Evolutionary conservation across 2,797 vertebrate species (phyloP).

Genomic region (Squalus acanthias): DNA sequence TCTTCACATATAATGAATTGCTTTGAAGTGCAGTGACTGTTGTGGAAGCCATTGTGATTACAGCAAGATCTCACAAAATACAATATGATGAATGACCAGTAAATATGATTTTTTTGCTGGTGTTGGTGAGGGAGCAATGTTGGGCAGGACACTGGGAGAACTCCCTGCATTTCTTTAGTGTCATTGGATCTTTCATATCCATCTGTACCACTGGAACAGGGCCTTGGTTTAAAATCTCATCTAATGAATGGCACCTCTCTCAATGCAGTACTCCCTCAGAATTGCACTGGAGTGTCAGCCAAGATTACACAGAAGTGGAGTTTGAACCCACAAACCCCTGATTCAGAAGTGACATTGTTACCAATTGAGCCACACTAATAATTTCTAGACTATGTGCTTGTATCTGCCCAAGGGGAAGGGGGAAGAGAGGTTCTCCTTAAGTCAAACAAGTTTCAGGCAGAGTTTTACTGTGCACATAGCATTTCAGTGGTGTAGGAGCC

Average conservation of each 20-base stretch:
- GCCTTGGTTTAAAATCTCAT: neutral
- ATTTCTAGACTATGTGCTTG: neutral
- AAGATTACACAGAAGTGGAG: neutral
- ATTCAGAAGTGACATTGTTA: neutral
- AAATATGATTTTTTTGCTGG: neutral
- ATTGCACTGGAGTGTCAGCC: neutral
- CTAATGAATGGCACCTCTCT: too few species aligned
- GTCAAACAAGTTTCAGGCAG: too few species aligned
- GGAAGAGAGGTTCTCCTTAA: neutral
- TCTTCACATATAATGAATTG: too few species aligned
- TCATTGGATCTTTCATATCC: neutral
- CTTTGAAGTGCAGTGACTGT: neutral
- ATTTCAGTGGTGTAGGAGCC: neutral
- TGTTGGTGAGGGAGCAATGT: neutral
- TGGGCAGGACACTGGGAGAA: neutral
- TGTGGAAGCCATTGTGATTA: neutral
- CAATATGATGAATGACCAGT: neutral
- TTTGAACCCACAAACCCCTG: neutral
- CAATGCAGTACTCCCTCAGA: neutral
- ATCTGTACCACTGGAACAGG: neutral
- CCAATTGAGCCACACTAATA: neutral
- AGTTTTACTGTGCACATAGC: neutral
- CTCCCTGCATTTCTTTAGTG: neutral
- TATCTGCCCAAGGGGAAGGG: neutral
- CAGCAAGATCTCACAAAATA: neutral